These are phyloP conservation scores for Molorchus minor DNA, from an alignment of 2,888 invertebrate genomes.

Conservation along the genomic window DNA sequence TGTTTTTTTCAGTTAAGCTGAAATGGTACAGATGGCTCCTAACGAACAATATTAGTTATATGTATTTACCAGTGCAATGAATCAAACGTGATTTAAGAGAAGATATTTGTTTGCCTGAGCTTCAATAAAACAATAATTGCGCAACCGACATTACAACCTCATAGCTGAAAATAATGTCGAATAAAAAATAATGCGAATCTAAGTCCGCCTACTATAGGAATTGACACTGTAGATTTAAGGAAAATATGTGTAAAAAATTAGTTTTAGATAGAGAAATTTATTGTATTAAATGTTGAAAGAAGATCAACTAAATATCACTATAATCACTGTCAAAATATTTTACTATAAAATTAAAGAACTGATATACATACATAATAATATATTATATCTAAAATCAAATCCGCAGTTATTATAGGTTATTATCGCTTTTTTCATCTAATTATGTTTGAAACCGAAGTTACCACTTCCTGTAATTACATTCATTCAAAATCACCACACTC, in stretches of 20 bases:
- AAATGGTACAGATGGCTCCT: no score
- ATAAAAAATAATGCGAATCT: conserved; percentile 27
- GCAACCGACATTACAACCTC: no score
- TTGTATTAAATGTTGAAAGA: conserved; percentile 9
- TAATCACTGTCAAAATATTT: conserved; percentile 28
- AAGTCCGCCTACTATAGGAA: conserved; percentile 52
- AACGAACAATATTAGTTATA: no score
- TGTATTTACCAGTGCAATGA: no score
- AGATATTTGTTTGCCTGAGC: no score
- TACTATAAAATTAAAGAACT: conserved; percentile 24
- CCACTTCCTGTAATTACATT: background rate
- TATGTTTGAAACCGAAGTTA: background rate
- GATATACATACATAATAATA: conserved; percentile 13
- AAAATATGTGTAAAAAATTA: conserved; percentile 11
- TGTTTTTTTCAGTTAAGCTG: no score
- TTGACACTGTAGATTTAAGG: conserved; percentile 45
- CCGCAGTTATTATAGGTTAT: background rate
- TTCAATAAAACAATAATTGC: no score
- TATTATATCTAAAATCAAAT: background rate
- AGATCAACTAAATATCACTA: conserved; percentile 27
- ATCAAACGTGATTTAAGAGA: no score
- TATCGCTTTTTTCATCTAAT: background rate
- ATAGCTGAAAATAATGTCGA: no score
- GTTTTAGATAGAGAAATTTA: conserved; percentile 13
- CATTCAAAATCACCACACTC: background rate